These are phyloP conservation scores for Papilio gigon DNA, from an alignment of 2,888 invertebrate species.

Conservation along the genomic window DNA sequence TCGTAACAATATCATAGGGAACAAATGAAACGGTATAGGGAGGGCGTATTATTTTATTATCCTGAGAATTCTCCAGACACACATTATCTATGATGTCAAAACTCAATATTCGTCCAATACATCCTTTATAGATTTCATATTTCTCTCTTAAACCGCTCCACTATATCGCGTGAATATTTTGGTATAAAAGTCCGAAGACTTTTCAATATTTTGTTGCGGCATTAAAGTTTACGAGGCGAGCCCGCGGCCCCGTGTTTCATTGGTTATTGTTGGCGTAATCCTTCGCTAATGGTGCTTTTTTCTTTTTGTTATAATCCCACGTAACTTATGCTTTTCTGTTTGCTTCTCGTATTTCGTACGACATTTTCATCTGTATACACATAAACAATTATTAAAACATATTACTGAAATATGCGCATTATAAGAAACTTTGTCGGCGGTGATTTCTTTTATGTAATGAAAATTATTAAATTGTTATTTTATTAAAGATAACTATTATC, in stretches of 20 bases:
- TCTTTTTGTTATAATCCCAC: slow-evolving; percentile 36
- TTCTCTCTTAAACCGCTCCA: slow-evolving; percentile 60
- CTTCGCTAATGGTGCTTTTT: slow-evolving; percentile 37
- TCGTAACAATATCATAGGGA: slow-evolving; percentile 38
- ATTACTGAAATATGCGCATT: neutral
- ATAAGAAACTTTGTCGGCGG: too few species aligned
- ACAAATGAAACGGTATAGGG: slow-evolving; percentile 48
- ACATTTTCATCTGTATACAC: slow-evolving; percentile 2
- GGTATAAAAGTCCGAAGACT: slow-evolving; percentile 62
- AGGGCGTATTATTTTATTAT: slow-evolving; percentile 70
- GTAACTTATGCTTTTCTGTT: slow-evolving; percentile 34
- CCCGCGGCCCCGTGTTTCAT: slow-evolving; percentile 57
- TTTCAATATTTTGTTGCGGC: slow-evolving; percentile 63
- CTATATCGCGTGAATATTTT: slow-evolving; percentile 59
- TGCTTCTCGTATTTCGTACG: slow-evolving; percentile 16
- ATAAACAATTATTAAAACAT: neutral
- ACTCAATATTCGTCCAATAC: slow-evolving; percentile 73
- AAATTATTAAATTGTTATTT: too few species aligned
- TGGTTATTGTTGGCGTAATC: slow-evolving; percentile 43
- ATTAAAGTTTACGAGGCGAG: slow-evolving; percentile 63
- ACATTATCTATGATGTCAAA: slow-evolving; percentile 72
- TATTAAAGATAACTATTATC: neutral
- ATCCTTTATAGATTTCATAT: slow-evolving; percentile 73
- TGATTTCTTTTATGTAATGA: too few species aligned
- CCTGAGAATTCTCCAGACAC: slow-evolving; percentile 65